These are phyloP conservation scores for Lagria hirta DNA, from an alignment of 2,888 invertebrate species.

Conservation along the genomic window DNA sequence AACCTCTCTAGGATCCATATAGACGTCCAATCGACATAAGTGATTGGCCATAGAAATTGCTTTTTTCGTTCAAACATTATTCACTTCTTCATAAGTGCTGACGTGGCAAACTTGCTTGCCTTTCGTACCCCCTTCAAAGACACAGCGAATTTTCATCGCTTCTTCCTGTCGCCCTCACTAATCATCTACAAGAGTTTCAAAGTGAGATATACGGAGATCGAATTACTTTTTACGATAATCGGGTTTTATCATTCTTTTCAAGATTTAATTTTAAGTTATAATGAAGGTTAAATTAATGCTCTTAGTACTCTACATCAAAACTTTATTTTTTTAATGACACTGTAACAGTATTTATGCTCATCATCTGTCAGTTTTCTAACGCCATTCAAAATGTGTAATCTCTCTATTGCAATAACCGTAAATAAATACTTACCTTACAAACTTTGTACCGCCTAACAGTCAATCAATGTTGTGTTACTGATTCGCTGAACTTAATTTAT, in stretches of 20 bases:
- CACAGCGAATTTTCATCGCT: conserved; percentile 24
- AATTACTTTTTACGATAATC: conserved; percentile 45
- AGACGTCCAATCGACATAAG: conserved; percentile 34
- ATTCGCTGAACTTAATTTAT: too few species aligned
- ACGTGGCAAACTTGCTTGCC: conserved; percentile 37
- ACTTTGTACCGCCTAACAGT: too few species aligned
- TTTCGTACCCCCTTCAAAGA: conserved; percentile 22
- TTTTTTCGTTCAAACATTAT: conserved; percentile 46
- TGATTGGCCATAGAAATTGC: conserved; percentile 51
- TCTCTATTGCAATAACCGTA: too few species aligned
- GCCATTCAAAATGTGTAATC: too few species aligned
- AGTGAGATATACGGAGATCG: conserved; percentile 41
- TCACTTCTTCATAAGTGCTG: conserved; percentile 50
- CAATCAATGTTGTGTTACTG: too few species aligned
- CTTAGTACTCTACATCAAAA: too few species aligned
- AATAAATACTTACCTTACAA: too few species aligned
- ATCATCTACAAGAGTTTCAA: conserved; percentile 41
- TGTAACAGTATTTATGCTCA: too few species aligned
- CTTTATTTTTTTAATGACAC: too few species aligned
- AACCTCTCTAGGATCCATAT: conserved; percentile 10
- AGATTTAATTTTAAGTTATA: conserved; percentile 40
- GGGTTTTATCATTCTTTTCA: conserved; percentile 37
- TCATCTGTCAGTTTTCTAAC: too few species aligned
- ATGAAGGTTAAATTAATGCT: too few species aligned
- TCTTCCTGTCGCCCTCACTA: conserved; percentile 38